Evolutionary conservation across 2,888 invertebrate genomes (phyloP).

Genomic region (Drosophila putrida): DNA sequence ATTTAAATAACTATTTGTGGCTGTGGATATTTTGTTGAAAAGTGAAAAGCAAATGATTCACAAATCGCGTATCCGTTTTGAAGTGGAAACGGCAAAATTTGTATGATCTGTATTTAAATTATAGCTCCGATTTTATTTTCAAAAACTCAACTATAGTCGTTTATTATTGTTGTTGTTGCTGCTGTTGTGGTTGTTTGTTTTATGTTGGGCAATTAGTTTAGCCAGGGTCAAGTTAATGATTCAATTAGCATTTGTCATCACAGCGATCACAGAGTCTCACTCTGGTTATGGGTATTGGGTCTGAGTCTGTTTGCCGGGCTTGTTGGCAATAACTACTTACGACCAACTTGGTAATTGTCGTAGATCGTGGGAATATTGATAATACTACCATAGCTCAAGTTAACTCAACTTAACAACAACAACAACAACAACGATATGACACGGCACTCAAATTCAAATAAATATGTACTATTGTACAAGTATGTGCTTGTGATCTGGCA

Average conservation of each 20-base stretch:
- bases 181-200: conserved; percentile 54
- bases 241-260: conserved; percentile 78
- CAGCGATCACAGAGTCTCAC: conserved; percentile 9
- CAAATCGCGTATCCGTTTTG: conserved; percentile 31
- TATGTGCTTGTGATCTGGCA: conserved; percentile 17
- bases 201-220: conserved; percentile 72
- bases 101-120: conserved; percentile 13
- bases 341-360: conserved; percentile 62
- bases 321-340: conserved; percentile 30
- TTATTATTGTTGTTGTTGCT: conserved; percentile 39
- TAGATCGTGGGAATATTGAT: conserved; percentile 77
- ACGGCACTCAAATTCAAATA: conserved; percentile 21
- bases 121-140: conserved; percentile 37
- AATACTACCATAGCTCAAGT: conserved; percentile 30
- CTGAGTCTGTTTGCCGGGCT: conserved; percentile 7
- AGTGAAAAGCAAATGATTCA: conserved; percentile 42
- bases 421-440: conserved; percentile 11
- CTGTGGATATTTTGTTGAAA: conserved; percentile 19
- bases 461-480: neutral
- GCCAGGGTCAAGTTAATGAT: conserved; percentile 75
- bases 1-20: neutral
- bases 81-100: neutral
- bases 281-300: conserved; percentile 4
- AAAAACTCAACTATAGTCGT: conserved; percentile 31
- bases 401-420: conserved; percentile 2